Conservation (phyloP, 2,888 invertebrate species). For the Torymus tubicola region DNA sequence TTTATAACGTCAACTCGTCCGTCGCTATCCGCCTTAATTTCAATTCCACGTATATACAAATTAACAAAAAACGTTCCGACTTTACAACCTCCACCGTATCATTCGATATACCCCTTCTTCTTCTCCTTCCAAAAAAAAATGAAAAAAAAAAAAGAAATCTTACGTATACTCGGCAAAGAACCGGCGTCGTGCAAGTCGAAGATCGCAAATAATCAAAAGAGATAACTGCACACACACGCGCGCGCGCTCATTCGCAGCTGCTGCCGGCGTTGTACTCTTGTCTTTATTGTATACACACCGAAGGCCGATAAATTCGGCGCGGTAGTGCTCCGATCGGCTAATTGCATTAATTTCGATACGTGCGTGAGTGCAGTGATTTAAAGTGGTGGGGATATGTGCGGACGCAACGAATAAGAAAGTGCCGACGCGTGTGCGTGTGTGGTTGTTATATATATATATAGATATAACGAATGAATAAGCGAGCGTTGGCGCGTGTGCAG, state of each 20-base stretch:
- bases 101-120: too few relatives aligned
- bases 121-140: too few relatives aligned
- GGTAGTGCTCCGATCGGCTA: slow-evolving; percentile 42
- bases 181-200: neutral
- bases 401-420: slow-evolving; percentile 15
- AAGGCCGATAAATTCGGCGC: slow-evolving; percentile 48
- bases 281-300: slow-evolving; percentile 28
- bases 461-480: too few relatives aligned
- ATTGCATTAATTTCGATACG: slow-evolving; percentile 49
- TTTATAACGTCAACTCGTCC: too few relatives aligned
- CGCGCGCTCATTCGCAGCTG: too few relatives aligned
- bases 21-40: too few relatives aligned
- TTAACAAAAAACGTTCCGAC: too few relatives aligned
- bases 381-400: neutral
- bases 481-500: too few relatives aligned
- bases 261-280: slow-evolving; percentile 1
- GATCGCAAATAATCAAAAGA: slow-evolving; percentile 22
- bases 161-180: too few relatives aligned
- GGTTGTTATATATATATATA: too few relatives aligned
- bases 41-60: too few relatives aligned
- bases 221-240: neutral
- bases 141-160: slow-evolving; percentile 2
- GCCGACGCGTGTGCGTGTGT: slow-evolving; percentile 26
- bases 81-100: too few relatives aligned
- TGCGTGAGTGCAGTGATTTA: slow-evolving; percentile 35